Base-by-base conservation (phyloP, 2,888 invertebrate species). In the Entomobrya multifasciata region DNA sequence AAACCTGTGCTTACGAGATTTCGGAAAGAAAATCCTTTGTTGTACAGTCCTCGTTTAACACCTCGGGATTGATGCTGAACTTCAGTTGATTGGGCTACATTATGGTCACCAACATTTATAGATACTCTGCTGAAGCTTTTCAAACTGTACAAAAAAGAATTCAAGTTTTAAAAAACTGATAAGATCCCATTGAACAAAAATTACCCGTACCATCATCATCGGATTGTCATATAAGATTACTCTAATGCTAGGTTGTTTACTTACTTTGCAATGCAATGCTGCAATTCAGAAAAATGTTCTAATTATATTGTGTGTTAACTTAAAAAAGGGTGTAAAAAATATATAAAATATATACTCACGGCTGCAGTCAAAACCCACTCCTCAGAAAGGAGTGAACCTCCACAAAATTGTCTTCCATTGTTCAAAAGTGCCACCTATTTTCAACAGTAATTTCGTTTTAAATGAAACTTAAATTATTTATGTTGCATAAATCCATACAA, bases 351-450 rank as follows among this genome's bases (percentile, higher is more conserved):
- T 49, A 94, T 94, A 97, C 97, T 96, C 96, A 49, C 97, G 96
- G 97, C 97, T 5, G 97, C 97, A 1, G 97, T 96, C 11, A 97
- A 93, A 77, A 97, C 95, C 92, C 97, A 97, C 65, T 92, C 93
- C 88, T 95, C 94, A 13, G 30, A 65, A 15, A 83, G 49, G 1
- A 72, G 70, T 11, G 72, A 72, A 8, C 97, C 97, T 0, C 97
- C 97, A 92, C 97, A 97, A 93, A 97, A 97, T 92, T 97, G 97
- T 36, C 96, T 94, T 22, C 96, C 96, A 5, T 94, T 95, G 92
- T 96, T 96, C 92, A 97, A 96, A 25, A 97, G 93, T 0, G 95
- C 97, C 0, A 95, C 96, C 93, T 93, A n/a, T n/a, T n/a, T n/a
- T n/a, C n/a, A n/a, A n/a, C n/a, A n/a, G n/a, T n/a, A n/a, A n/a